Evolutionary conservation across 2,113 vertebrate species (phyloP).

Genomic region (Saguinus midas): DNA sequence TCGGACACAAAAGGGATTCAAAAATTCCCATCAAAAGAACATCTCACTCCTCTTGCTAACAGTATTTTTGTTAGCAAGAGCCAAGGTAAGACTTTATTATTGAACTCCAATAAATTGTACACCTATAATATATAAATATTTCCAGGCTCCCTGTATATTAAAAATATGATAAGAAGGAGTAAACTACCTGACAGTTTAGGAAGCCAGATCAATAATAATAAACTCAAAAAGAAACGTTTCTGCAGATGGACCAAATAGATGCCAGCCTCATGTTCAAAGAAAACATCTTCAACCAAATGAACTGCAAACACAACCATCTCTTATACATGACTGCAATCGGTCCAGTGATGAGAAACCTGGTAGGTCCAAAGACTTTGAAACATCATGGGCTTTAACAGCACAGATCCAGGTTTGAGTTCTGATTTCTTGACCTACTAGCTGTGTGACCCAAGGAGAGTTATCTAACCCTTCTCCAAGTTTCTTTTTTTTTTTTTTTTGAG

Average conservation of each 20-base stretch:
- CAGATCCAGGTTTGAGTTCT: not conserved
- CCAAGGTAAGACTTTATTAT: constrained; percentile 55
- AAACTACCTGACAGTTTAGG: not conserved
- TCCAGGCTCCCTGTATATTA: not conserved
- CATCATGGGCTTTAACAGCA: not conserved
- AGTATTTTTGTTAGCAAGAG: constrained; percentile 72
- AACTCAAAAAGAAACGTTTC: constrained; percentile 27
- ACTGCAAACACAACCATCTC: not conserved
- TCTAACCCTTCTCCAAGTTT: not conserved
- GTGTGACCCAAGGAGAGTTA: not conserved
- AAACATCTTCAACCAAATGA: not conserved
- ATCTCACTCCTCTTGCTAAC: constrained; percentile 67
- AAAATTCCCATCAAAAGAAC: constrained; percentile 71
- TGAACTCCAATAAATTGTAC: constrained; percentile 57
- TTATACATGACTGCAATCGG: not conserved
- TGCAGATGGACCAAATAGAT: not conserved
- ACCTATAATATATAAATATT: constrained; percentile 26
- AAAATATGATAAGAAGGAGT: not conserved
- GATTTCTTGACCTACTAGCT: not conserved
- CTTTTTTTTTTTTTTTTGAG: not conserved
- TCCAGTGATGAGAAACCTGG: not conserved
- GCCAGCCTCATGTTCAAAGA: not conserved
- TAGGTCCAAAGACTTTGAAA: not conserved
- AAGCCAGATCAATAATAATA: constrained; percentile 19
- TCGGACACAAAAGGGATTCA: constrained; percentile 72